phyloP scores from a whole-genome alignment of 2,113 vertebrate genomes.

The Alaudala cheleensis region DNA sequence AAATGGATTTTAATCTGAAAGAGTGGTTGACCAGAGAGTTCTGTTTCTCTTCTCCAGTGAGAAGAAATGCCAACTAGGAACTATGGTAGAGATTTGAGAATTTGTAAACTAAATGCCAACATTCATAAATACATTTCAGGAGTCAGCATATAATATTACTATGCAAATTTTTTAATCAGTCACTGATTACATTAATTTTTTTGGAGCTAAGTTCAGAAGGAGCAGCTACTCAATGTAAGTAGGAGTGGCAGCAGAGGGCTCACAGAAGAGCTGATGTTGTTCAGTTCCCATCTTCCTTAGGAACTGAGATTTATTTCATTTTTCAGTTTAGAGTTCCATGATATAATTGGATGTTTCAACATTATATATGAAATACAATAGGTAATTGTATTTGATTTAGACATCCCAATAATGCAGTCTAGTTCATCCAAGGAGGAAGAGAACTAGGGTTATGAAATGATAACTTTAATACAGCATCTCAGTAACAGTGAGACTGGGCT shows the following conservation, averaged over 20 bases:
- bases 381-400: not conserved
- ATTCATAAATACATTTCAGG: not conserved
- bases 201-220: not conserved
- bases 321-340: not conserved
- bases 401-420: not conserved
- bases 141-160: not conserved
- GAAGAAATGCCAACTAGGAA: not conserved
- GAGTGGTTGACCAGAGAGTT: not conserved
- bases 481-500: not conserved
- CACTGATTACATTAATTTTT: not conserved
- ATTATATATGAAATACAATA: not conserved
- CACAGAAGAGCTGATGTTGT: not conserved
- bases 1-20: not conserved
- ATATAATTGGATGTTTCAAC: not conserved
- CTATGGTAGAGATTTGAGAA: not conserved
- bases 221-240: not conserved
- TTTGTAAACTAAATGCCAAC: not conserved
- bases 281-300: not conserved
- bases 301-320: not conserved
- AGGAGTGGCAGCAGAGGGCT: not conserved
- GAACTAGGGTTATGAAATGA: not conserved
- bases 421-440: not conserved
- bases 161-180: not conserved
- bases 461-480: not conserved
- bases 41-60: not conserved